Evolutionary conservation across 2,888 invertebrate genomes (phyloP), one percentile per base, ranked within the genome.

Genomic region (Syrista parreyssii): DNA sequence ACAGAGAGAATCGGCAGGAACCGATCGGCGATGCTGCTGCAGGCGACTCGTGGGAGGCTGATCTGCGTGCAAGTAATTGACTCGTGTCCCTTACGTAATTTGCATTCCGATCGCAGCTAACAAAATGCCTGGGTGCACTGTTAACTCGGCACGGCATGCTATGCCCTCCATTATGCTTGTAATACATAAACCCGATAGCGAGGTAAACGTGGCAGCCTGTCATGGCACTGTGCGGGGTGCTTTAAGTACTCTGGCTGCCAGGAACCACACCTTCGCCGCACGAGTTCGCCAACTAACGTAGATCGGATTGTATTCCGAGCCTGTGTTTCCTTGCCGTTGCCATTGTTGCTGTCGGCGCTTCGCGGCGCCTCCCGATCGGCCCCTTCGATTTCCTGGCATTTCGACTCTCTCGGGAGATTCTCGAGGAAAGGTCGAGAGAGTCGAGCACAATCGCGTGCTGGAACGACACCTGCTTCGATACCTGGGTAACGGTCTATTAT

Each of bases 171-270:
- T 55, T 55, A 55, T 55, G 85, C 83, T 23, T 78, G 83, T 82
- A 82, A 85, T 84, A 85, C 85, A 86, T 86, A 87, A 89, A 88
- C 86, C 84, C 82, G 84, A 85, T 84, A 86, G 84, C 71, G 78
- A 82, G 76, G 74, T 78, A 78, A 80, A 79, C 71, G 71, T 31
- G 32, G 71, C 71, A 33, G 71, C 71, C 55, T 23, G 55, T 23
- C 23, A 23, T 55, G 55, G 9, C 9, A 9, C 15, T 40, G 40
- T 23, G 6, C 40, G 40, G 72, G 73, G 75, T 74, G 75, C 75
- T 76, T 74, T 9, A 23, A 55, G 23, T 55, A 55, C 79, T 75
- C 75, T 30, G 81, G 78, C 78, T 81, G 81, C 83, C 79, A 83
- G 75, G 80, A 81, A 82, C 84, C 82, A 82, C 85, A 79, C 84